These are phyloP conservation scores for Drosophila borborema DNA, from an alignment of 2,888 invertebrate genomes.

Conservation along the genomic window DNA sequence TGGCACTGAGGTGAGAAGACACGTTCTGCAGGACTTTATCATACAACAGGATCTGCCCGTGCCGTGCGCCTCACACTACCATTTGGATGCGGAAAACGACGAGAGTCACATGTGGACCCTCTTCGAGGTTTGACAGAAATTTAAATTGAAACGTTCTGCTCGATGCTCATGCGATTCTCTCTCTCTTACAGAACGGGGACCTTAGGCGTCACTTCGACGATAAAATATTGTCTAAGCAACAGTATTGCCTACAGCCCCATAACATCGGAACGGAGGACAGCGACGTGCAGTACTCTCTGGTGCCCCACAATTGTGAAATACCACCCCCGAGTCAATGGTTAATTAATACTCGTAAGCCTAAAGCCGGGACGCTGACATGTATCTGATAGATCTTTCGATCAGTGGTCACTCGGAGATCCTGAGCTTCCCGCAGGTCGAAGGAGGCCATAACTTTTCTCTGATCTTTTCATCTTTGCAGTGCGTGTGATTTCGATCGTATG, in stretches of 20 bases:
- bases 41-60: constrained; percentile 44
- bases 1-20: constrained; percentile 3
- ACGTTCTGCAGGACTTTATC: constrained; percentile 36
- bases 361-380: neutral
- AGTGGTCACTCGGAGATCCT: neutral
- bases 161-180: neutral
- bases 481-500: constrained; percentile 90
- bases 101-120: constrained; percentile 37
- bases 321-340: neutral
- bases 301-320: constrained; percentile 36
- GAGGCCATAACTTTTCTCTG: neutral
- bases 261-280: neutral
- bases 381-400: neutral
- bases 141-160: too few relatives aligned
- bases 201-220: neutral
- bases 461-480: constrained; percentile 85
- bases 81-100: constrained; percentile 1
- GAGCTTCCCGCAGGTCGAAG: neutral
- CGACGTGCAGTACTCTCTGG: neutral
- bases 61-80: constrained; percentile 42
- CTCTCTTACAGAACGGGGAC: constrained; percentile 32
- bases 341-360: constrained; percentile 9
- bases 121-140: constrained; percentile 30
- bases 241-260: constrained; percentile 52
- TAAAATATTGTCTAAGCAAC: constrained; percentile 13